Evolutionary conservation across 2,113 vertebrate species (phyloP).

Genomic region (Bos indicus): DNA sequence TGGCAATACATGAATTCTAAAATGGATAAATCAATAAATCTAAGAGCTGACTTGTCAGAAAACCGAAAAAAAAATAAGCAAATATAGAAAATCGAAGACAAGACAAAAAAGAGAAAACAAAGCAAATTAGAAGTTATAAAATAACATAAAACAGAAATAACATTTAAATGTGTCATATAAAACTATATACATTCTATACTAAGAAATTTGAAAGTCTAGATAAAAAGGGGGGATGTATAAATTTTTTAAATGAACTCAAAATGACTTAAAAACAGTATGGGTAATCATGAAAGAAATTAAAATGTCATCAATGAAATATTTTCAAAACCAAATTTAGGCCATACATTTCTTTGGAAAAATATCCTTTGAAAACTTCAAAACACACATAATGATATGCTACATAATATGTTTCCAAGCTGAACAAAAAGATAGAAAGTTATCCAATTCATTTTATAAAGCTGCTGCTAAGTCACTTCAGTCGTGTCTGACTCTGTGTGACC

Average conservation of each 20-base stretch:
- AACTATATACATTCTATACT: neutral
- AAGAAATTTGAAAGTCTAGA: neutral
- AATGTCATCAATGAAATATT: neutral
- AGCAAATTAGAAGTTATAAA: neutral
- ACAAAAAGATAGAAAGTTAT: neutral
- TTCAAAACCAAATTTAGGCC: neutral
- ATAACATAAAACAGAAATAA: neutral
- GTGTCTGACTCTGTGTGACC: too few species aligned
- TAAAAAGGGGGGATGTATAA: neutral
- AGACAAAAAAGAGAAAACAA: neutral
- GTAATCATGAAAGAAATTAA: neutral
- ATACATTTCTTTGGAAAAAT: neutral
- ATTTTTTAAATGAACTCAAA: neutral
- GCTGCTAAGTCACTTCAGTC: too few species aligned
- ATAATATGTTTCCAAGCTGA: neutral
- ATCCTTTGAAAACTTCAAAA: neutral
- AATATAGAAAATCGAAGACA: neutral
- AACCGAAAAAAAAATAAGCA: neutral
- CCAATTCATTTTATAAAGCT: neutral
- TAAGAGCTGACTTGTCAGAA: neutral
- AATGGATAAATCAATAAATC: neutral
- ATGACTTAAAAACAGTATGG: neutral
- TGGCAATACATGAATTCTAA: neutral
- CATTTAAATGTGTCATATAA: neutral
- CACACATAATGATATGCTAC: neutral